Percentiles rank a stretch among this genome's conserved stretches.
These are phyloP conservation scores for Drosophila ambigua DNA, from an alignment of 1,140 invertebrate species.

Conservation along the genomic window DNA sequence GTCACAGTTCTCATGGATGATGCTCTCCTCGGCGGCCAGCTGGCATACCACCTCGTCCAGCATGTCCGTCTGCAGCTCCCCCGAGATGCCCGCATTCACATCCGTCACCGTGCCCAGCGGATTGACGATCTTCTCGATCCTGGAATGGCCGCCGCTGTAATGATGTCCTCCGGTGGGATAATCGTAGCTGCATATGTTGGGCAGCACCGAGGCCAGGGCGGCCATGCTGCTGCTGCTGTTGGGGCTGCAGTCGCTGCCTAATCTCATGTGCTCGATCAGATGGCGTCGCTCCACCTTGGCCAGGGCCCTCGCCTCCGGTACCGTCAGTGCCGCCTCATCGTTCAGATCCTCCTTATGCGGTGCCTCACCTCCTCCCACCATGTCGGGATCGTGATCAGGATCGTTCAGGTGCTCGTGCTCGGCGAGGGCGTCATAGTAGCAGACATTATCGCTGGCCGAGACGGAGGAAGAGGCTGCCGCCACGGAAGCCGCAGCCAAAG, in stretches of 20 bases:
- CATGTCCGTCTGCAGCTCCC: conserved; percentile 85
- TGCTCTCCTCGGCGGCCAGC: conserved; percentile 80
- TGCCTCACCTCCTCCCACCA: conserved; percentile 3
- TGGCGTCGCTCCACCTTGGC: too few species aligned
- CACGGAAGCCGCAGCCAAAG: conserved; percentile 17
- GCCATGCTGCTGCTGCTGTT: conserved; percentile 14
- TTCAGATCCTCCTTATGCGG: conserved; percentile 29
- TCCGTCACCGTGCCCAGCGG: conserved; percentile 88
- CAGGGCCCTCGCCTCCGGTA: background rate
- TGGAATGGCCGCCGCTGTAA: conserved; percentile 6
- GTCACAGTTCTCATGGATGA: conserved; percentile 87
- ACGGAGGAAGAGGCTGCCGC: conserved; percentile 7
- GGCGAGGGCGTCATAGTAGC: conserved; percentile 76
- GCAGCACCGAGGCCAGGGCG: conserved; percentile 61
- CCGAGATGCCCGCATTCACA: conserved; percentile 81
- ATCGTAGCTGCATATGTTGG: conserved; percentile 75
- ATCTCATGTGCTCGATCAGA: too few species aligned
- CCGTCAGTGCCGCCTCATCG: background rate
- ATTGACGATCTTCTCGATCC: conserved; percentile 87
- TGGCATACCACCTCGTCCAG: conserved; percentile 83
- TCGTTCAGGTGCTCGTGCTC: conserved; percentile 59
- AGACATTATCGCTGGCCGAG: conserved; percentile 64
- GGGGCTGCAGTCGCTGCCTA: background rate
- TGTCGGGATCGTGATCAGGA: conserved; percentile 30
- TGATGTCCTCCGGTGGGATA: background rate